Conservation (phyloP, 2,888 invertebrate genomes). For the Yponomeuta cagnagella region DNA sequence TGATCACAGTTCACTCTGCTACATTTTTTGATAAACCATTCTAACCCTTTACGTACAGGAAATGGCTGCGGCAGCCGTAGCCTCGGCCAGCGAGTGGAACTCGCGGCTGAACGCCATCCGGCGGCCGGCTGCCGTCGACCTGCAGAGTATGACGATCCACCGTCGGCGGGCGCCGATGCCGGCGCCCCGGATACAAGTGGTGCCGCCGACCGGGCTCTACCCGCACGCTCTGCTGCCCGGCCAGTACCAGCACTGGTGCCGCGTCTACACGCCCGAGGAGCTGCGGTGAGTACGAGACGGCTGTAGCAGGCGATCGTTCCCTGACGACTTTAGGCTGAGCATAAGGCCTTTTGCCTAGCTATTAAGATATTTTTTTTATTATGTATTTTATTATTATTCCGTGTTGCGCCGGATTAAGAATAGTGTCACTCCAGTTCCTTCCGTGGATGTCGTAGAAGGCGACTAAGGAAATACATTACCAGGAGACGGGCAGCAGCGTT, state of each 20-base stretch:
- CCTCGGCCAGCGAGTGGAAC: conserved; percentile 94
- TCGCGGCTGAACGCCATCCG: conserved; percentile 86
- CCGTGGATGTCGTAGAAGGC: too few relatives aligned
- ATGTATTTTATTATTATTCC: too few relatives aligned
- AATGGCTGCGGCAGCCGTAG: conserved; percentile 87
- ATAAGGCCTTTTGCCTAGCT: too few relatives aligned
- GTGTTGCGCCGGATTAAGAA: too few relatives aligned
- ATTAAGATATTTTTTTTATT: too few relatives aligned
- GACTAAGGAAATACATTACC: too few relatives aligned
- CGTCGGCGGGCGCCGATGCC: conserved; percentile 51
- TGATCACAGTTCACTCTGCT: too few relatives aligned
- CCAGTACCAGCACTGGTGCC: conserved; percentile 94
- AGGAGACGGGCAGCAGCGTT: too few relatives aligned
- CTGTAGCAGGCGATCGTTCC: too few relatives aligned
- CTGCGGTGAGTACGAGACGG: conserved; percentile 68
- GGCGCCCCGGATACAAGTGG: conserved; percentile 36
- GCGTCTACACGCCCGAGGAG: conserved; percentile 86
- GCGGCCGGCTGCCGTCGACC: conserved; percentile 88
- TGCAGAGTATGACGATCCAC: conserved; percentile 93
- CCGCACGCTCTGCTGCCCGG: conserved; percentile 96
- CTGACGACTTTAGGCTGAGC: too few relatives aligned
- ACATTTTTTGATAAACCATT: too few relatives aligned
- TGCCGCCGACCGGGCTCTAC: conserved; percentile 80
- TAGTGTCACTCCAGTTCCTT: too few relatives aligned
- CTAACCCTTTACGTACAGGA: conserved; percentile 58